Evolutionary conservation across 2,113 vertebrate species (phyloP).

Genomic region (Triplophysa siluroides): DNA sequence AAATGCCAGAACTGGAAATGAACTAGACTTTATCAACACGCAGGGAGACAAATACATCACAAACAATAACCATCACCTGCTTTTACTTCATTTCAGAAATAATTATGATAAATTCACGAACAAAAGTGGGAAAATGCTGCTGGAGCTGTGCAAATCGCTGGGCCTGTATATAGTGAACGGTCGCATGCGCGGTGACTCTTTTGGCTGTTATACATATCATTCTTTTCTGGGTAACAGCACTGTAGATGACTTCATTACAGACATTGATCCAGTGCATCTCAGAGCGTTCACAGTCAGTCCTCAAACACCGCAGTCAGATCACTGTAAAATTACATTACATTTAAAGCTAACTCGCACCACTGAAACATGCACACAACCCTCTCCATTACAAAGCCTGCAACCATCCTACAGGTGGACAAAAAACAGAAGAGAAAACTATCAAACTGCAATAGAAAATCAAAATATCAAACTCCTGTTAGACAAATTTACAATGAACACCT

Average conservation of each 20-base stretch:
- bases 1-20: no score
- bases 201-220: neutral
- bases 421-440: neutral
- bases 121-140: conserved; percentile 3
- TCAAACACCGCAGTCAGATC: neutral
- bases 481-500: neutral
- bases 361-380: neutral
- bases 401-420: neutral
- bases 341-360: neutral
- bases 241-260: neutral
- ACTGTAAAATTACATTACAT: neutral
- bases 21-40: no score
- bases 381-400: neutral
- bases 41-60: conserved; percentile 13
- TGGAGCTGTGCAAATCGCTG: neutral
- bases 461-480: neutral
- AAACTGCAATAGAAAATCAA: neutral
- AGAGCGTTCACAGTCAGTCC: neutral
- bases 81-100: neutral
- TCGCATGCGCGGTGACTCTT: neutral
- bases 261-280: conserved; percentile 2
- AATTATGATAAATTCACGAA: neutral
- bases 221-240: neutral
- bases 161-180: neutral
- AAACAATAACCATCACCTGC: neutral